A percentile compares a stretch with the other conserved stretches of the same genome.
These are phyloP conservation scores for Vulpes lagopus DNA, from an alignment of 2,113 vertebrate species.

Conservation along the genomic window DNA sequence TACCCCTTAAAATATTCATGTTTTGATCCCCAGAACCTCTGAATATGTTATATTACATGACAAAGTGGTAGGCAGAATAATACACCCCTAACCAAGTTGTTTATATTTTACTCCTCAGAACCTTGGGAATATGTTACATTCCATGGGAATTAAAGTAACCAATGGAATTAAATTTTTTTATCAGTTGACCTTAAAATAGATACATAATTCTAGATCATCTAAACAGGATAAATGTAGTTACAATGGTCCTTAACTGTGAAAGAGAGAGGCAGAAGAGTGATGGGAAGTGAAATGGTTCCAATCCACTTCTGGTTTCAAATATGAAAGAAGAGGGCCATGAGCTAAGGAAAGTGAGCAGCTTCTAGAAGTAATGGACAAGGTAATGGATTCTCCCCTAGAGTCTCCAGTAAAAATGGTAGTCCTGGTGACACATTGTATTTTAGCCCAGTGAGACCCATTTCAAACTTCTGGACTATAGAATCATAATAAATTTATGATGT, in stretches of 20 bases:
- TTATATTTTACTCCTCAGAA: neutral
- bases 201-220: neutral
- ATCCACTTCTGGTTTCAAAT: neutral
- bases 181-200: neutral
- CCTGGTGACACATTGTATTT: neutral
- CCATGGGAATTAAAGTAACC: neutral
- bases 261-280: neutral
- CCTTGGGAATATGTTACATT: neutral
- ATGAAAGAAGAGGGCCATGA: neutral
- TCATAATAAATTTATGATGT: neutral
- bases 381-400: neutral
- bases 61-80: neutral
- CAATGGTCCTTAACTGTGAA: neutral
- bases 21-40: neutral
- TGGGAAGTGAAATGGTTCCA: neutral
- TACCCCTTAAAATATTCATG: neutral
- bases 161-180: constrained; percentile 14
- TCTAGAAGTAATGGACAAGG: neutral
- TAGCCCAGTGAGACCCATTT: neutral
- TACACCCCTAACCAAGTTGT: neutral
- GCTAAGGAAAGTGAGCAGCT: neutral
- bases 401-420: neutral
- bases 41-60: neutral
- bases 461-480: neutral
- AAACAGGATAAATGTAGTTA: neutral